These are phyloP conservation scores for Clavelina lepadiformis DNA, from an alignment of 23 tunicate species.

Conservation along the genomic window DNA sequence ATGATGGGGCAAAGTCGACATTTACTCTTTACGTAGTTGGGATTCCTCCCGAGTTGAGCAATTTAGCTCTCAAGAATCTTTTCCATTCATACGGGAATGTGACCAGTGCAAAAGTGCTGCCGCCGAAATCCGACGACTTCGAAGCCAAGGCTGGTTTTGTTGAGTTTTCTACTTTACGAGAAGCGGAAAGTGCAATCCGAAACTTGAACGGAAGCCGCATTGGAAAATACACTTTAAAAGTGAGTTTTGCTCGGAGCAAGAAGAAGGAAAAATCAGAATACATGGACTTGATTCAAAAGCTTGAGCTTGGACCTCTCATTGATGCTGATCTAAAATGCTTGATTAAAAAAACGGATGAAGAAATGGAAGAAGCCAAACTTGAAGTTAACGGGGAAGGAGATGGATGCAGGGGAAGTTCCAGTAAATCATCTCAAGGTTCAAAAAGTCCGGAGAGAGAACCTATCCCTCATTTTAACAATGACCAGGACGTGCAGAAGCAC, in stretches of 20 bases:
- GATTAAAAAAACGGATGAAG: constrained; percentile 23
- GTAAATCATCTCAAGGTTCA: background rate
- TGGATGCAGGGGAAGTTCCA: background rate
- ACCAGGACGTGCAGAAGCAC: background rate
- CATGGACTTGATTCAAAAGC: constrained; percentile 6
- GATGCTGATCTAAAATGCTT: constrained; percentile 14
- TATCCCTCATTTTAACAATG: background rate
- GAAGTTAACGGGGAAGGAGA: background rate
- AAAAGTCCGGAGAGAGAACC: background rate
- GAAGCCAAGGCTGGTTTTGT: constrained; percentile 22
- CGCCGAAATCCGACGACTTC: constrained; percentile 2
- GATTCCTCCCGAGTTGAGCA: constrained; percentile 26
- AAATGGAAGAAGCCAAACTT: background rate
- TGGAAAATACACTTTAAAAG: constrained; percentile 14
- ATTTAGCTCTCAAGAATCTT: constrained; percentile 20
- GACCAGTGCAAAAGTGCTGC: background rate
- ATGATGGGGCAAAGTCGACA: background rate
- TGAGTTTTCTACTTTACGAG: constrained; percentile 5
- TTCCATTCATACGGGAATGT: constrained; percentile 33
- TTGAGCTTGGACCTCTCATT: constrained; percentile 26
- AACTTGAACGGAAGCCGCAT: constrained; percentile 11
- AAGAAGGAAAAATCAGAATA: background rate
- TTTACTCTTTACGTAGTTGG: constrained; percentile 20
- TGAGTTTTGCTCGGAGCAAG: constrained; percentile 7
- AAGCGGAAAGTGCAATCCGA: constrained; percentile 29